Evolutionary conservation across 2,888 invertebrate species (phyloP), one percentile per base, ranked within the genome.

Genomic region (Drosophila mettleri): DNA sequence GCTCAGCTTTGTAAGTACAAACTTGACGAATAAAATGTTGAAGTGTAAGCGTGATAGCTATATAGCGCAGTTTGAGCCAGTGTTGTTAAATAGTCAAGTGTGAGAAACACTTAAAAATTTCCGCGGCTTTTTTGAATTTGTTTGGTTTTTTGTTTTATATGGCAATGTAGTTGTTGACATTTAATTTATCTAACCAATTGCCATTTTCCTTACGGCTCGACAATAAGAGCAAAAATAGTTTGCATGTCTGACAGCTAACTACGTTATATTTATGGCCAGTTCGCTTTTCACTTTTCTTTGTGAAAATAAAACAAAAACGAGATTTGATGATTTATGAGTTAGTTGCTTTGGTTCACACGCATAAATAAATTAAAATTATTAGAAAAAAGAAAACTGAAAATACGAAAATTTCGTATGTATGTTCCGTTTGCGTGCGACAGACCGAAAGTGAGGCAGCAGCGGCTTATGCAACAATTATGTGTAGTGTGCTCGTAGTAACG

Each of bases 361-460:
- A 83, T 76, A 80, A 86, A 78, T 72, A 80, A 74, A 70, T 65
- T 73, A 52, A 64, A 78, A 76, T 79, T 73, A 76, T 73, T 70
- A 66, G 73, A 78, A 70, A 66, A 45, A 63, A 33, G 51, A 66
- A 79, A 79, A 65, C 34, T 61, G 34, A 54, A 59, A 67, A 39
- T 52, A 20, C 55, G 31, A 20, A 34, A 18, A 33, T 51, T 20
- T 31, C 43, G 22, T 48, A 36, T 39, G 48, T 33, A 6, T 10
- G 34, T 63, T 61, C 46, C 67, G 68, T 52, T 69, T 74, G 80
- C 78, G 80, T 81, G 83, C 39, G 34, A 57, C 33, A 39, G 55
- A 8, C 33, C 54, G 57, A 59, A 74, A 54, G 48, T 66, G 65
- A 46, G 45, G 31, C 38, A 6, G 43, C 10, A 6, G 43, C 10